Conservation (phyloP, 2,113 vertebrate genomes). For the Rhynchopsitta pachyrhyncha region DNA sequence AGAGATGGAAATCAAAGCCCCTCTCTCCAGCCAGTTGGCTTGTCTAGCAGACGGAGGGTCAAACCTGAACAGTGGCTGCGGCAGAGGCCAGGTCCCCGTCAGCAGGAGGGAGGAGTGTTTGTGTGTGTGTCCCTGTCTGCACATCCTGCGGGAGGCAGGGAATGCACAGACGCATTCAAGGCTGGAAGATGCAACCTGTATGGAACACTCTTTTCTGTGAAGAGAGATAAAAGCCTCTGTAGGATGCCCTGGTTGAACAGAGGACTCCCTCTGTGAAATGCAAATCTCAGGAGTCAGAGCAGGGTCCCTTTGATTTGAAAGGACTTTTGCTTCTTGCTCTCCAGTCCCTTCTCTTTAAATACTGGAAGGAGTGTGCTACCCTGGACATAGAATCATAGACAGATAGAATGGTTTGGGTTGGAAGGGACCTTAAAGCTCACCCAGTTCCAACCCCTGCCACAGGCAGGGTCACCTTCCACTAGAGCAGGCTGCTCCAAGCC, state of each 20-base stretch:
- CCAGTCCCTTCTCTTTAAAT: neutral
- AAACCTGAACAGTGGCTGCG: neutral
- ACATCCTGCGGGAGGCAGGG: neutral
- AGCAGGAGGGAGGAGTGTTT: neutral
- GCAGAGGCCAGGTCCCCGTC: neutral
- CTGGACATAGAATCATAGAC: neutral
- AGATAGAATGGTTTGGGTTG: neutral
- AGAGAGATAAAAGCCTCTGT: neutral
- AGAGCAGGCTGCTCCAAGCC: neutral
- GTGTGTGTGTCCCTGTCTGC: neutral
- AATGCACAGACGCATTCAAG: neutral
- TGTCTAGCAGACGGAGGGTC: neutral
- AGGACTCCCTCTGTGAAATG: neutral
- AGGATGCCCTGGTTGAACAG: neutral
- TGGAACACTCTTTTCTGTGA: neutral
- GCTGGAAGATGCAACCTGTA: fast-evolving
- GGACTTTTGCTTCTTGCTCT: neutral
- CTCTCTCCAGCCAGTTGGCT: neutral
- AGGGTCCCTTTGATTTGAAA: neutral
- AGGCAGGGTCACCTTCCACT: neutral
- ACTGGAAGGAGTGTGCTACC: neutral
- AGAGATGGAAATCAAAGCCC: neutral
- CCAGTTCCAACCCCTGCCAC: neutral
- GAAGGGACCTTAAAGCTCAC: neutral
- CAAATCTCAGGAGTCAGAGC: neutral